Evolutionary conservation across 1,140 invertebrate genomes (phyloP), one percentile per base, ranked within the genome.

Genomic region (Lutraria rhynchaena): DNA sequence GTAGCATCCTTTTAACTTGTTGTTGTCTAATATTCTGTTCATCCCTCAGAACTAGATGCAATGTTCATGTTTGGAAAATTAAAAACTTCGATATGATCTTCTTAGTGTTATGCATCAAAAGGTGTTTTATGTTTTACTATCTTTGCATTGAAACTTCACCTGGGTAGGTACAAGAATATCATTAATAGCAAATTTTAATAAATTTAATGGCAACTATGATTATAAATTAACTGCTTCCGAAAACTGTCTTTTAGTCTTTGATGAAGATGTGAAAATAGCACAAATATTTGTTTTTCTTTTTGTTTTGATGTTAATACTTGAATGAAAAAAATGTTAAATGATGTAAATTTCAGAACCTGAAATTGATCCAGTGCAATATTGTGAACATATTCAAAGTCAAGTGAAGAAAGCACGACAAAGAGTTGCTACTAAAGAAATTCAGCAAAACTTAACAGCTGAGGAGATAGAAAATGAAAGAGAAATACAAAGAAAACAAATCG

Each of bases 301-400:
- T 58, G 55, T 58, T 58, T n/a, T 58, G 9, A 13, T 58, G 11
- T 58, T 24, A 58, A 58, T n/a, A 58, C 24, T 58, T 13, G 9
- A 15, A 13, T 11, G 22, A 22, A 58, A 9, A 9, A 9, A 24
- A 11, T 9, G 17, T 15, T 41, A 41, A 46, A 15, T 22, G 69
- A 46, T 35, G n/a, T 17, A 37, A 57, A 46, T 29, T 70, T 55
- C 13, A 46, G 67, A 46, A 37, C 51, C 78, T 80, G 75, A 69
- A 13, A 73, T 85, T 41, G 91, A 92, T 80, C 90, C 91, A 29
- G 70, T 91, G 41, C 83, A 89, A 31, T 92, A 89, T 73, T 90
- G 89, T 85, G 88, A 89, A 60, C 91, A 92, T 82, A 91, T 91
- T 74, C 91, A 90, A 46, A 87, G 90, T 81, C 90, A 92, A 78